Base-by-base conservation (phyloP, 1,140 invertebrate genomes). In the Zelostemma sp. region DNA sequence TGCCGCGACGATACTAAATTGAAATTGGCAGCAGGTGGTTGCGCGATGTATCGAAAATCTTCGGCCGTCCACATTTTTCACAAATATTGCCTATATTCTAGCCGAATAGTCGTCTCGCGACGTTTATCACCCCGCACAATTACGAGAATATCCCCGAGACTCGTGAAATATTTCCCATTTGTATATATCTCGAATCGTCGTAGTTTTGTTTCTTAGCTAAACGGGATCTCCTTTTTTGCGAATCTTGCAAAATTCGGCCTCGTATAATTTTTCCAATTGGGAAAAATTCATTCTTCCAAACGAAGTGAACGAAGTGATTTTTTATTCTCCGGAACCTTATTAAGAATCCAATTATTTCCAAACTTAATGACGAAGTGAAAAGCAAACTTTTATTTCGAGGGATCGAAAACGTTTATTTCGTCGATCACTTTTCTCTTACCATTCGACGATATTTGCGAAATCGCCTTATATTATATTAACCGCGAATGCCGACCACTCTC, bases 21-120 rank as follows among this genome's bases (percentile, higher is more conserved):
- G 14, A 31, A 4, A 38, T 38, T 11, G 35, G 35, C 9, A 38
- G 35, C 35, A 38, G 9, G 35, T 38, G 9, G 35, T 38, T 38
- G 35, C 2, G 9, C 9, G 35, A 38, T 38, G 11, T 12, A 38
- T 38, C 35, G 1, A 1, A 11, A 38, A 11, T 38, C 9, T 38
- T 38, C 35, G 2, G 11, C 9, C 1, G 2, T 11, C 9, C 9
- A 38, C 35, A 38, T 38, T 38, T 38, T 38, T 38, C 35, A 38
- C 35, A 38, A 38, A 38, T 38, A 38, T 38, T 38, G 35, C 35
- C 35, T 38, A 38, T 38, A 38, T 11, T 38, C 35, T 38, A 38
- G 35, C 35, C 35, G 35, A 38, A 38, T 11, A 38, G 35, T 38
- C 35, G 35, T n/a, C n/a, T 12, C 35, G 35, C 2, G 9, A 1